Base-by-base conservation (phyloP, 2,888 invertebrate genomes). In the Cecidostiba fungosa region DNA sequence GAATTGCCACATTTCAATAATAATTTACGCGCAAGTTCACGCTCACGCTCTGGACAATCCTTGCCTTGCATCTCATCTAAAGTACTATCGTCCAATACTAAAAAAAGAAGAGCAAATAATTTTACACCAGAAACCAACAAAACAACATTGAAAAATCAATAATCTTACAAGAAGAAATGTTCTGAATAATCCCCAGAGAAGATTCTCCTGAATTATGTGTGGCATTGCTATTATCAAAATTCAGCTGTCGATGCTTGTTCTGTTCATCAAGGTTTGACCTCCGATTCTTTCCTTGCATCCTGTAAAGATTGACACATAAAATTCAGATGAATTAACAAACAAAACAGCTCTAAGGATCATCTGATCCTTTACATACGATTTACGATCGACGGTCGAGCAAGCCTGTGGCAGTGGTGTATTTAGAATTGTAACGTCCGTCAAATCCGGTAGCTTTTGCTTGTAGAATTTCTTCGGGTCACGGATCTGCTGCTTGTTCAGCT, bases 361-460 rank as follows among this genome's bases (percentile, higher is more conserved):
- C 16, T 19, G 50, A 50, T 59, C n/a, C n/a, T 59, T 59, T 59
- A 59, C 54, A n/a, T 59, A 59, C 54, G 54, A 59, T 59, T 59
- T 93, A 87, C 92, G 92, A 82, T 92, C 91, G 39, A 93, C 92
- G 29, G 94, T 94, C 4, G 94, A 94, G 26, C 92, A 91, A 62
- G 94, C 94, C 88, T 92, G 93, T 10, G 94, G 94, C 88, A 91
- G 87, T 43, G 94, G 94, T 26, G 94, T 94, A 78, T 88, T 90
- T 85, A 91, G 82, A 59, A 93, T 85, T 16, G 93, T 92, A 2
- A 86, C 72, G 36, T 87, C 86, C 6, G 86, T 85, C 1, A 86
- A 78, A 50, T 87, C 87, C 10, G 78, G 47, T 14, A 14, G 19
- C 19, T 79, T 80, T 8, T 10, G 8, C n/a, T 77, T 69, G 14